Base-by-base conservation (phyloP, 2,888 invertebrate species). In the Lathronympha strigana region DNA sequence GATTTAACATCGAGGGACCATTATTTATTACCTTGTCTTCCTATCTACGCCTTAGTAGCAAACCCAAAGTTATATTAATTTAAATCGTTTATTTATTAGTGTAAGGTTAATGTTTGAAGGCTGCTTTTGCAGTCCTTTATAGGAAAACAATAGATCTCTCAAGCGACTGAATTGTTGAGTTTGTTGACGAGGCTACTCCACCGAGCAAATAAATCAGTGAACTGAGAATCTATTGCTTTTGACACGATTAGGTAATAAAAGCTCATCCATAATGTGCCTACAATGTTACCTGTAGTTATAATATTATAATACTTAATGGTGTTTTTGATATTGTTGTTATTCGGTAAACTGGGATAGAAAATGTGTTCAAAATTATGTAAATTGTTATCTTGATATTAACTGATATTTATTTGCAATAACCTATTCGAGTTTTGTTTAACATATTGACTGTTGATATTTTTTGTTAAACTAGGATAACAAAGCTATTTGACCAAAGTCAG, bases 401-500 rank as follows among this genome's bases (percentile, higher is more conserved):
- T 81, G 90, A 88, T 90, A 90, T 90, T 89, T 82, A 83, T 81
- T 84, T 77, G 88, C 88, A 89, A 90, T 89, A 90, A 87, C 71
- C 69, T 84, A 83, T 82, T 84, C 81, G 80, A 80, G 81, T 83
- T 82, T 85, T 82, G 83, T 88, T 85, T 87, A 89, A 84, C 83
- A 86, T 90, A 87, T 88, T 87, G 86, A 88, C 88, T 90, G 90
- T 91, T 91, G 86, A 90, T 90, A 86, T 88, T 84, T 81, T 84
- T 87, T 91, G 90, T 90, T 90, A 83, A 88, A 82, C 84, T 91
- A 91, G 91, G 90, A 86, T 91, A 88, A 90, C 90, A 88, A 90
- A 90, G 92, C 92, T 92, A 90, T 90, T 88, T 90, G 92, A 92
- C 92, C 92, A 92, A 92, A 92, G 92, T 92, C 92, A 92, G 92